A percentile compares a stretch with the other conserved stretches of the same genome.
Evolutionary conservation across 2,797 vertebrate species (phyloP).

Genomic region (Cynopterus sphinx): DNA sequence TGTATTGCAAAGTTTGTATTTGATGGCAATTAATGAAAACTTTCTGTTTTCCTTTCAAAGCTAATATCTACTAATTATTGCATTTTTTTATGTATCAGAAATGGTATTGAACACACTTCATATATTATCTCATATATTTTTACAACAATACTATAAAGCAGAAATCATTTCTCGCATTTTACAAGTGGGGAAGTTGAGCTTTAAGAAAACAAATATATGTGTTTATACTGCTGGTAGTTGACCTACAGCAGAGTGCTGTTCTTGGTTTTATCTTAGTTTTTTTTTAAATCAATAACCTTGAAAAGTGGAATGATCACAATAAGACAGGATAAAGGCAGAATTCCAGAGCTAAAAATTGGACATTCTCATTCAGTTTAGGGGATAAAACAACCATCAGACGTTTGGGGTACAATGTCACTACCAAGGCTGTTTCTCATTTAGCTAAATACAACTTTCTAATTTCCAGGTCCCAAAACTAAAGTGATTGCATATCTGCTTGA

Average conservation of each 20-base stretch:
- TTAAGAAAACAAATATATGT: not conserved
- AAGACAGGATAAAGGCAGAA: not conserved
- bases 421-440: not conserved
- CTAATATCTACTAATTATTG: not conserved
- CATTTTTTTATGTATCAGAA: not conserved
- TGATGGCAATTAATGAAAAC: not conserved
- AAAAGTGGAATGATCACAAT: not conserved
- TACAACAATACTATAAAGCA: not conserved
- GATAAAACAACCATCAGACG: not conserved
- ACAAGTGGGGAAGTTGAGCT: not conserved
- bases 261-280: not conserved
- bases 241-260: not conserved
- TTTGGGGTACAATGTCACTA: not conserved
- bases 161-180: not conserved
- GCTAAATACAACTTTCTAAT: not conserved
- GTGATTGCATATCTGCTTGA: not conserved
- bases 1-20: not conserved
- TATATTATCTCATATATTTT: not conserved
- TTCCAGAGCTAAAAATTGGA: not conserved
- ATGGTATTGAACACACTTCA: not conserved
- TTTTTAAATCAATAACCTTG: not conserved
- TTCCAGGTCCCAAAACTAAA: not conserved
- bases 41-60: not conserved
- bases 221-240: not conserved
- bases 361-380: not conserved